A percentile compares a stretch with the other conserved stretches of the same genome.
Conservation (phyloP, 1,140 invertebrate genomes). For the Heliconius melpomene region DNA sequence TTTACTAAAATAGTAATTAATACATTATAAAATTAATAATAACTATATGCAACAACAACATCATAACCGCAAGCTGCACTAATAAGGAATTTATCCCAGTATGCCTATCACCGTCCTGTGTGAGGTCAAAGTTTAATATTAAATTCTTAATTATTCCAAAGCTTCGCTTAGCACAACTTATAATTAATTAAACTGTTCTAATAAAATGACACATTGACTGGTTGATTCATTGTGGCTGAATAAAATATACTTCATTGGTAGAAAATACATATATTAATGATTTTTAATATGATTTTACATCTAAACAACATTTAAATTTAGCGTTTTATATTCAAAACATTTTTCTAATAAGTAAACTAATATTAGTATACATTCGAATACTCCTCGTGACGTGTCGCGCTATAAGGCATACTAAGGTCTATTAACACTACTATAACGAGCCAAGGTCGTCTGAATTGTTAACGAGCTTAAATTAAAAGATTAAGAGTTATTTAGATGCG, state of each 20-base stretch:
- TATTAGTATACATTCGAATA: not conserved
- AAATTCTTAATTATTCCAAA: slow-evolving; percentile 1
- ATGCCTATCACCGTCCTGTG: not conserved
- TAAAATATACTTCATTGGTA: not conserved
- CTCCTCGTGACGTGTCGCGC: not conserved
- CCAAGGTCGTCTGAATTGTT: not conserved
- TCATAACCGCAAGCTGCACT: not conserved
- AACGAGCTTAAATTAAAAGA: slow-evolving; percentile 8
- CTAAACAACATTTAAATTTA: too few relatives aligned
- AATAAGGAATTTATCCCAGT: not conserved
- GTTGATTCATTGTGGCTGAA: not conserved
- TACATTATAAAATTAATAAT: not conserved
- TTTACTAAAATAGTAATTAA: not conserved
- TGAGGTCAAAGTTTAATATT: slow-evolving; percentile 8
- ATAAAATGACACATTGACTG: not conserved
- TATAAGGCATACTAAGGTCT: not conserved
- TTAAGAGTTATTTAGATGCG: not conserved
- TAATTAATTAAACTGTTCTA: not conserved
- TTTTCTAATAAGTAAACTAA: too few relatives aligned
- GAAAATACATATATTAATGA: too few relatives aligned
- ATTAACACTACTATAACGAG: not conserved
- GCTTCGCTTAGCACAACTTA: not conserved
- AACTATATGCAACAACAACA: not conserved
- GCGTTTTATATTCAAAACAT: too few relatives aligned
- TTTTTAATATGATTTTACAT: too few relatives aligned